A percentile compares a stretch with the other conserved stretches of the same genome.
Conservation (phyloP, 2,797 vertebrate genomes). For the Pteropus rufus region DNA sequence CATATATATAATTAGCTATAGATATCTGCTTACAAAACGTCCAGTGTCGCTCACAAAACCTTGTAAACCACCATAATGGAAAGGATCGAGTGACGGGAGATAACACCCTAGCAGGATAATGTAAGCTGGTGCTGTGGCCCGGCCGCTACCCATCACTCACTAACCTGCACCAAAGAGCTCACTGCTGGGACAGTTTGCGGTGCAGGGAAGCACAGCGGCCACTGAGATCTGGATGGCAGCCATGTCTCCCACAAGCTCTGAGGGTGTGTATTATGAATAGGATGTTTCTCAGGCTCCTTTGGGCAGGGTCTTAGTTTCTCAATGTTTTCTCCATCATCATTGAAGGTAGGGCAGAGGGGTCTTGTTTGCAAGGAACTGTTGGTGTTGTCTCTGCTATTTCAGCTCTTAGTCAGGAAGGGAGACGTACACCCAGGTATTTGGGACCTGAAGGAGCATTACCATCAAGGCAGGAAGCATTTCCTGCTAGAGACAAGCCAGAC, state of each 20-base stretch:
- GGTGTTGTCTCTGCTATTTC: neutral
- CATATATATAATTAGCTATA: slow-evolving; percentile 49
- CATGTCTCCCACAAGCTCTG: neutral
- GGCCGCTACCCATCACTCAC: neutral
- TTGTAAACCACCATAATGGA: slow-evolving; percentile 57
- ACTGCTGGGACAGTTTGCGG: neutral
- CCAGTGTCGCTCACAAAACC: slow-evolving; percentile 40
- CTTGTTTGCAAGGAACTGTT: neutral
- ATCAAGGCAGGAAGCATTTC: neutral
- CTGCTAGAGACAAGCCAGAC: neutral
- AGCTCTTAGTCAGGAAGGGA: neutral
- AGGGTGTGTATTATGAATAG: neutral
- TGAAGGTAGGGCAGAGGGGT: neutral
- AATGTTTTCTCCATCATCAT: neutral
- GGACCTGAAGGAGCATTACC: neutral
- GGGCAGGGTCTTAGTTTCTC: neutral
- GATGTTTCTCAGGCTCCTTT: neutral
- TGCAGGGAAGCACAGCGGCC: neutral
- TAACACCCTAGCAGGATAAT: neutral
- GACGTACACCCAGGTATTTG: neutral
- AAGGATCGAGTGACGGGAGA: slow-evolving; percentile 1
- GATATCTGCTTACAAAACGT: slow-evolving; percentile 68
- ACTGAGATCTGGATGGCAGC: neutral
- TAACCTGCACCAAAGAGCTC: neutral
- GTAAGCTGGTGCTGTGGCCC: neutral